Evolutionary conservation across 2,888 invertebrate genomes (phyloP), one percentile per base, ranked within the genome.

Genomic region (Cerastoderma edule): DNA sequence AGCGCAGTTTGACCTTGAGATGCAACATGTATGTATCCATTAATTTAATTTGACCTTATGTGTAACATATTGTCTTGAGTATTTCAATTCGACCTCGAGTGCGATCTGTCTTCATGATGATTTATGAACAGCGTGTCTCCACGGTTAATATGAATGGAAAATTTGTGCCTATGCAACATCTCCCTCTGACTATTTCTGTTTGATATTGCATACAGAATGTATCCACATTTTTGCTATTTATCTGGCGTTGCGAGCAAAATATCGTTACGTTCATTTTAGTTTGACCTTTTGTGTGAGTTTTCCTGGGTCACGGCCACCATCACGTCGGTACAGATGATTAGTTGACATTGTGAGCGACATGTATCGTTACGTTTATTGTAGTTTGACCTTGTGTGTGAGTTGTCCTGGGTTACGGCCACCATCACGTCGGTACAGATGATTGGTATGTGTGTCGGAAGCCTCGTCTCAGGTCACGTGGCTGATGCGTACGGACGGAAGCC

Each of bases 401-500:
- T 63, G 2, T 72, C 72, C 3, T 83, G 77, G 72, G 76, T 83
- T 0, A 72, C 78, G 24, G 71, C 73, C 30, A 75, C 75, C 19
- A 78, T 82, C 1, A 78, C 78, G 32, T 80, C 80, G 1, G 67
- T 84, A 30, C 84, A 83, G 54, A 84, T 84, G 84, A 68, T 48
- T 16, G 84, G 84, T 0, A 71, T 83, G 56, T 64, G 83, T 63
- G 56, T 83, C 8, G 78, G 84, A 1, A 72, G 76, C 6, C 27
- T 83, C 0, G 35, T 77, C 4, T 68, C 71, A 16, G 84, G 84
- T 3, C 80, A 83, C 27, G 32, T 82, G 13, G 78, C 82, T 1
- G 85, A 85, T 56, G 50, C 75, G 4, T 83, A 83, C 28, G 85
- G 85, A 0, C 64, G 85, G 1, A 83, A 83, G 57, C 75, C 75